Evolutionary conservation across 2,888 invertebrate species (phyloP), one percentile per base, ranked within the genome.

Genomic region (Temnothorax unifasciatus): DNA sequence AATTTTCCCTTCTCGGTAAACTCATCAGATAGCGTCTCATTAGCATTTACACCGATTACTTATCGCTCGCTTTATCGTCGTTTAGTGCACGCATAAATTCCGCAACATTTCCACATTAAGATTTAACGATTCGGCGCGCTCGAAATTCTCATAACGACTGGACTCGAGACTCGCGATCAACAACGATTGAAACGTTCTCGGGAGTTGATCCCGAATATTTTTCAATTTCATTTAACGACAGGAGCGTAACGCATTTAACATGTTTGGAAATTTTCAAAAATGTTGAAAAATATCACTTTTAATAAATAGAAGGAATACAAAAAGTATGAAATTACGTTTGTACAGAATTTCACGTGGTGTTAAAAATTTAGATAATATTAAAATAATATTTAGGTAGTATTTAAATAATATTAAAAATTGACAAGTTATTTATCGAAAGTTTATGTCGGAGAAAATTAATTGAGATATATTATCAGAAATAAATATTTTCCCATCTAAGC

Each of bases 21-120:
- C 74, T 81, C 69, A 73, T 77, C 83, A 50, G 64, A 50, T 84
- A 57, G 54, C 47, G 34, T 82, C 73, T 82, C 71, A 86, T 85
- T 85, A 82, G 50, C 82, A 85, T 85, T 86, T 73, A 84, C 57
- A 73, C 73, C 64, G 77, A 77, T 85, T 86, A 85, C 77, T 85
- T 85, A 85, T 73, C 50, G 84, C 52, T 66, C 15, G 59, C 44
- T 73, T 38, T 75, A 84, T 64, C 61, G 57, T n/a, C 84, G 41
- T 77, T 83, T 71, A 71, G 38, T 18, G 54, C 41, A 57, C 59
- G 41, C 34, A 54, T 79, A 54, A 77, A 84, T 84, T 79, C 38
- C 41, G 29, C 21, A 18, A 54, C n/a, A 75, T 66, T 77, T 66
- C 13, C 52, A 25, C 34, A 38, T 69, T 44, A 77, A 52, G 47